Percentiles rank a stretch among this genome's conserved stretches.
These are phyloP conservation scores for Lates calcarifer DNA, from an alignment of 2,113 vertebrate genomes.

Conservation along the genomic window DNA sequence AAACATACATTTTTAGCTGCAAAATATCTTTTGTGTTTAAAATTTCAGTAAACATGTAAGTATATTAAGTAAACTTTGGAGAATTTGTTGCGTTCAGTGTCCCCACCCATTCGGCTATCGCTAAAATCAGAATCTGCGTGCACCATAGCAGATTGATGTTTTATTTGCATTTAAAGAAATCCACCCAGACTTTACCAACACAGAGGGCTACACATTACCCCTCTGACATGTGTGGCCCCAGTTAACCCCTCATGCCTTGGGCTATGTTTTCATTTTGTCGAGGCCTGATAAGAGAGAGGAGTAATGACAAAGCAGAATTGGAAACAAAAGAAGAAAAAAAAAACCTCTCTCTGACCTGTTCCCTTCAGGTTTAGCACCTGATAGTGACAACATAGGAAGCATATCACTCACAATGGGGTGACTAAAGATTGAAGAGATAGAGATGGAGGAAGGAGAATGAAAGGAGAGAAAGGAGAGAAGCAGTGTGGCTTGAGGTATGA, in stretches of 20 bases:
- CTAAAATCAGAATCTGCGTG: conserved; percentile 11
- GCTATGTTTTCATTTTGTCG: conserved; percentile 63
- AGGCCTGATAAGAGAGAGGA: conserved; percentile 49
- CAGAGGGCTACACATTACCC: neutral
- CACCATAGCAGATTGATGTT: neutral
- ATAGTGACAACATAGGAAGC: conserved; percentile 60
- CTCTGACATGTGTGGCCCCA: conserved; percentile 53
- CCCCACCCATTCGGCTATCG: conserved; percentile 22
- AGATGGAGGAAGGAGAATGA: conserved; percentile 36
- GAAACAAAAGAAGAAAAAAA: conserved; percentile 29
- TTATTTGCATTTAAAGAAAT: conserved; percentile 39
- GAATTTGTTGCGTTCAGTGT: conserved; percentile 13
- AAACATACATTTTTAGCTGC: neutral
- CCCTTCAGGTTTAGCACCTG: conserved; percentile 62
- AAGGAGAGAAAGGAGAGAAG: conserved; percentile 4
- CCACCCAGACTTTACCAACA: neutral
- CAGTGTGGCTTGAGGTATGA: neutral
- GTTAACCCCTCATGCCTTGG: conserved; percentile 59
- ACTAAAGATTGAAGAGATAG: conserved; percentile 42
- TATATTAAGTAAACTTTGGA: neutral
- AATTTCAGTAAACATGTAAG: neutral
- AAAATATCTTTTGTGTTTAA: neutral
- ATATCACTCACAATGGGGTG: conserved; percentile 42
- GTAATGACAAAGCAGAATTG: conserved; percentile 48
- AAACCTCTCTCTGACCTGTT: conserved; percentile 52